Evolutionary conservation across 2,797 vertebrate species (phyloP), one percentile per base, ranked within the genome.

Genomic region (Agapornis canus): DNA sequence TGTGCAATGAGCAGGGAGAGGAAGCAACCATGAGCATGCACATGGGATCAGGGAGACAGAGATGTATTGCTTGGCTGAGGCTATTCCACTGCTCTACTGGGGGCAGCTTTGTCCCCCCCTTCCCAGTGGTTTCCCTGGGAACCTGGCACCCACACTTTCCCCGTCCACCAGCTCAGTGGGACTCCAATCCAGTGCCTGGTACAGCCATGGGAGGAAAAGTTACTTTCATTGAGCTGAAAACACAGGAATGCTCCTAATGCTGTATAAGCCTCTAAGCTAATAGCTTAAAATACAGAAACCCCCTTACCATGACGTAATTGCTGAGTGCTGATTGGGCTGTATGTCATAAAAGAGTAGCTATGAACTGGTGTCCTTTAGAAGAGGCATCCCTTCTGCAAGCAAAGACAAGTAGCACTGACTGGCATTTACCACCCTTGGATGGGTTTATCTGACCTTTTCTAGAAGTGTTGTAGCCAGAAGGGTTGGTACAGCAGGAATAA

Each of bases 261-360:
- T 43, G 39, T 4, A 7, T 73, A 25, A 35, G 56, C 22, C 22
- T 57, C 22, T 35, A 57, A 57, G 32, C 32, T 57, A 15, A 45
- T 27, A 78, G 35, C 32, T 81, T 81, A 61, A 89, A 94, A 60
- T n/a, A 75, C 35, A 57, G 42, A 71, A 60, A 31, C 13, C 9
- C 10, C 21, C 48, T 69, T 71, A 16, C 25, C 25, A 21, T 37
- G 45, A 37, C 6, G 1, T 31, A 48, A 56, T 56, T 0, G 0
- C 56, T 32, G 60, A 66, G 75, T 43, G 37, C 60, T 70, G 0
- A 0, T 42, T 78, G 70, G 52, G 26, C 63, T 16, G 66, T 66
- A 18, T 35, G 29, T 16, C 45, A 10, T 49, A 54, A 37, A 84
- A 90, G 16, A 39, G 40, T 40, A 54, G 83, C n/a, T 35, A 32